Evolutionary conservation across 2,888 invertebrate species (phyloP).

Genomic region (Drosophila lacicola): DNA sequence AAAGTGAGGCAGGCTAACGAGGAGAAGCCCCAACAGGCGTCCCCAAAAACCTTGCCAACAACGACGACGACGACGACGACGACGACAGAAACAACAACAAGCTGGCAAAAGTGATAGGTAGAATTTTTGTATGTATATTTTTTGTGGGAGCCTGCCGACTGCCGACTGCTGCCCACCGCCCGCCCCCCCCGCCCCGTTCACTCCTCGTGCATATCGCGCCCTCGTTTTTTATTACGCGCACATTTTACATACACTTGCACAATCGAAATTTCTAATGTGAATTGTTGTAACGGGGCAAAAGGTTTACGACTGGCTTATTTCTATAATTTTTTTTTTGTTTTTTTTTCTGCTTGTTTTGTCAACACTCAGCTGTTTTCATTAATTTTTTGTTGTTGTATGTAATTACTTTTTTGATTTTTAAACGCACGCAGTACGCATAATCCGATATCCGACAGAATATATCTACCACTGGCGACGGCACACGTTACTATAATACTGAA

Average conservation of each 20-base stretch:
- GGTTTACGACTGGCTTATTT: constrained; percentile 19
- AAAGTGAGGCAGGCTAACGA: constrained; percentile 27
- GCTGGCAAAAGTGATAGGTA: constrained; percentile 67
- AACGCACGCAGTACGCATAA: constrained; percentile 74
- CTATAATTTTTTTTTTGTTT: constrained; percentile 16
- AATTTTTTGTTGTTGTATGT: constrained; percentile 39
- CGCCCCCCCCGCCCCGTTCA: constrained; percentile 34
- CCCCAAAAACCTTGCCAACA: constrained; percentile 69
- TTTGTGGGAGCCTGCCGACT: constrained; percentile 56
- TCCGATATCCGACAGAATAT: constrained; percentile 65
- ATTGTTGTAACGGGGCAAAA: constrained; percentile 30
- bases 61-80: constrained; percentile 42
- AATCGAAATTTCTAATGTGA: constrained; percentile 48
- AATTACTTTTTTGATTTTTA: constrained; percentile 72
- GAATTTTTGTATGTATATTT: constrained; percentile 75
- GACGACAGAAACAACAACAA: constrained; percentile 13
- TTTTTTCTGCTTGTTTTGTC: constrained; percentile 15
- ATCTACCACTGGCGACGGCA: constrained; percentile 69
- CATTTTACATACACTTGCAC: constrained; percentile 80
- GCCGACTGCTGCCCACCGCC: constrained; percentile 36
- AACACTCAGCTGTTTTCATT: constrained; percentile 45
- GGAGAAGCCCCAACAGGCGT: constrained; percentile 53
- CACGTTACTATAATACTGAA: constrained; percentile 72
- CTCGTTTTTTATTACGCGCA: constrained; percentile 81
- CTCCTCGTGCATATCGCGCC: constrained; percentile 74